phyloP scores from a whole-genome alignment of 2,888 invertebrate species.

The Gastracanthus pulcherrimus region DNA sequence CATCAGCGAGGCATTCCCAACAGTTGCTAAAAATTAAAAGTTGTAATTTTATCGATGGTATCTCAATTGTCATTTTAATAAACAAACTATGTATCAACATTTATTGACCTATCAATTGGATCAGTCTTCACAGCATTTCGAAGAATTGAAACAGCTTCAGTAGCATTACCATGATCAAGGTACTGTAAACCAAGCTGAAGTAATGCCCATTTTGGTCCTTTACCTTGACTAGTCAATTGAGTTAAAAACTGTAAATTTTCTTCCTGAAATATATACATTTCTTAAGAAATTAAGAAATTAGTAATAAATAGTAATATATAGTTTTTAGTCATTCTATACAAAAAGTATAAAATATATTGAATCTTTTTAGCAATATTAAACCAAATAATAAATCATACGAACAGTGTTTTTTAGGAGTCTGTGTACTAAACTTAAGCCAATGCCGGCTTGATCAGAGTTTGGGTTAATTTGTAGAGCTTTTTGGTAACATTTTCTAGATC shows the following conservation, averaged over 20 bases:
- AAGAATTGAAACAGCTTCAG: constrained; percentile 87
- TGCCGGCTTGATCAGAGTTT: constrained; percentile 83
- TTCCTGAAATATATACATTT: constrained; percentile 79
- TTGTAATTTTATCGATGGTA: not conserved
- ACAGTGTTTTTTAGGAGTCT: constrained; percentile 83
- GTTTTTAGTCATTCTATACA: too few relatives aligned
- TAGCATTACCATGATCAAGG: constrained; percentile 85
- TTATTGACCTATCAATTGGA: constrained; percentile 82
- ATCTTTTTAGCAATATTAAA: not conserved
- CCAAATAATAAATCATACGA: constrained; percentile 59
- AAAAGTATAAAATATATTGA: not conserved
- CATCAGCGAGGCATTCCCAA: constrained; percentile 95
- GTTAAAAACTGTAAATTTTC: constrained; percentile 82
- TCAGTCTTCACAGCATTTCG: constrained; percentile 85
- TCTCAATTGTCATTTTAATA: not conserved
- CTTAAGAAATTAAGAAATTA: too few relatives aligned
- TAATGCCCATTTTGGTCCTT: constrained; percentile 86
- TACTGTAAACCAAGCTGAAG: constrained; percentile 91
- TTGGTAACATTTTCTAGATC: constrained; percentile 91
- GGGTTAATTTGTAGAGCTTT: constrained; percentile 88
- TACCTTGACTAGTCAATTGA: constrained; percentile 77
- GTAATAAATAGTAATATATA: too few relatives aligned
- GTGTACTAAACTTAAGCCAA: constrained; percentile 88
- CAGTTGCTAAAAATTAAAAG: constrained; percentile 78
- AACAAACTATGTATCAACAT: not conserved